Evolutionary conservation across 2,113 vertebrate genomes (phyloP).

Genomic region (Oncorhynchus mykiss): DNA sequence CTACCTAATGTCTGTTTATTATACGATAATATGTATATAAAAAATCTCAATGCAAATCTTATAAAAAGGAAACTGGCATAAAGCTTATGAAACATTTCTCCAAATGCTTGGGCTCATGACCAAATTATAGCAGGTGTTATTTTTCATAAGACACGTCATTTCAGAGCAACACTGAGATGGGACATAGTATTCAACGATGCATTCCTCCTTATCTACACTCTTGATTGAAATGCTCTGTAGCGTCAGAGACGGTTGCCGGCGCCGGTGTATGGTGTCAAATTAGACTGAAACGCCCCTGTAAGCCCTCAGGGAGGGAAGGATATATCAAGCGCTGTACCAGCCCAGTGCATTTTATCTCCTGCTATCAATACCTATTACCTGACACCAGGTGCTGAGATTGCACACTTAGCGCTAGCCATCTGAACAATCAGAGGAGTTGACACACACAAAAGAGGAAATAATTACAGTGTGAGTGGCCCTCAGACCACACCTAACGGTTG

Average conservation of each 20-base stretch:
- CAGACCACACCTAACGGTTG: background rate
- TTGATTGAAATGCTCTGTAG: background rate
- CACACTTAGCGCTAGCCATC: too few species aligned
- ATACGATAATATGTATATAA: too few species aligned
- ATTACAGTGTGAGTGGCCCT: slow-evolving; percentile 31
- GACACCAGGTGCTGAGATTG: slow-evolving; percentile 16
- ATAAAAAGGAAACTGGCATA: too few species aligned
- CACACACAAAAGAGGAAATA: slow-evolving; percentile 16
- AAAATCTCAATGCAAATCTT: too few species aligned
- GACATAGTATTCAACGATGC: too few species aligned
- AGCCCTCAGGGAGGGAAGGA: background rate
- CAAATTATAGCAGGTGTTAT: too few species aligned
- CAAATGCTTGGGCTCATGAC: too few species aligned
- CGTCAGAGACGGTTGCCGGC: background rate
- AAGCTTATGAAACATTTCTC: too few species aligned
- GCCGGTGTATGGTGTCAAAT: slow-evolving; percentile 1
- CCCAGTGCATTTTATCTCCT: slow-evolving; percentile 6
- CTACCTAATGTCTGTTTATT: too few species aligned
- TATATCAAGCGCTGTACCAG: background rate
- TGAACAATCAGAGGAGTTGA: slow-evolving; percentile 7
- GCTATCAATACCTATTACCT: slow-evolving; percentile 20
- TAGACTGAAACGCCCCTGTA: slow-evolving; percentile 5
- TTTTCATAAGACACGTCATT: too few species aligned
- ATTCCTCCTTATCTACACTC: too few species aligned
- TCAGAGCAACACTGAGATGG: too few species aligned